Evolutionary conservation across 1,140 invertebrate species (phyloP), one percentile per base, ranked within the genome.

Genomic region (Tachypleus tridentatus): DNA sequence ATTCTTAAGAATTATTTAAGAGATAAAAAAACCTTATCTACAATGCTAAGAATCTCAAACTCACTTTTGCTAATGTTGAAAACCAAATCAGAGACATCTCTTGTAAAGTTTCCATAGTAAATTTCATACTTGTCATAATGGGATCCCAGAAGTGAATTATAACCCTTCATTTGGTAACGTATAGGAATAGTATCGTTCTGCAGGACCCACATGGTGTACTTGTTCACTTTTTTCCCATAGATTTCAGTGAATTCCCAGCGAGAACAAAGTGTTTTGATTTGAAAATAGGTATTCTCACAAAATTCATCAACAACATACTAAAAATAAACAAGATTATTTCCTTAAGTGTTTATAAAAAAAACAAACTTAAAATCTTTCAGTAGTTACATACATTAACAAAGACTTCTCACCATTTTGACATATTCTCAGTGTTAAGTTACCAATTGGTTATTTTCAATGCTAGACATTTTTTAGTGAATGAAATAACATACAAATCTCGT

Each of bases 81-180:
- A 3, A 88, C 83, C 57, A 83, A 57, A 51, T 60, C 61, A 6
- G 58, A 49, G 8, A 88, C 29, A 29, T 29, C 29, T 29, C 0
- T 29, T 29, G 29, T 29, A 29, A 29, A 29, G 29, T 29, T 29
- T 29, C 29, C 29, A 29, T 29, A 97, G 49, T 87, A 82, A 49
- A 98, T 73, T 75, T 91, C 89, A 74, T 98, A 98, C 78, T 95
- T 92, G 78, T 98, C 94, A 73, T 91, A 97, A 77, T 98, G 94
- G 5, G 93, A 97, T 1, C 93, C 93, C 1, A 97, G 79, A 1
- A 98, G 79, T 0, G 85, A 85, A 74, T 98, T 95, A 75, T 86
- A 97, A 10, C 93, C 93, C 72, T 83, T 85, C 93, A 97, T 97
- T 77, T 94, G 88, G 77, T 95, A 97, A 61, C 86, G 84, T 48